phyloP scores from a whole-genome alignment of 1,140 invertebrate species.

The Pachypsylla venusta region DNA sequence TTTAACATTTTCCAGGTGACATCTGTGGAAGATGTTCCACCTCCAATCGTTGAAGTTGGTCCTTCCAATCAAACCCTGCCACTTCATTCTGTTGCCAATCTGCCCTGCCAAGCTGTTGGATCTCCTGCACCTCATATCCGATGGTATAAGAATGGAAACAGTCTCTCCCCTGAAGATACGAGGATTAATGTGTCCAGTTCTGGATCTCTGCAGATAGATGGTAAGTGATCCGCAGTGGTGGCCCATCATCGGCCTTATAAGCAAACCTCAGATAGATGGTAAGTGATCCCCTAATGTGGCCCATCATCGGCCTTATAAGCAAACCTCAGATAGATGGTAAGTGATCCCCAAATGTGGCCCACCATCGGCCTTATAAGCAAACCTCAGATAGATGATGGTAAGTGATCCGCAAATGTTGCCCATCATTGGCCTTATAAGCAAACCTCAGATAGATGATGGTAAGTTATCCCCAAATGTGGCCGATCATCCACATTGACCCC shows the following conservation, averaged over 20 bases:
- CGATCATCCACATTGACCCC: too few species aligned
- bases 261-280: background rate
- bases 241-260: too few species aligned
- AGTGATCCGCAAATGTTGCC: too few species aligned
- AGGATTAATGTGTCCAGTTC: constrained; percentile 42
- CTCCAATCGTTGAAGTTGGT: constrained; percentile 77
- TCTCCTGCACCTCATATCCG: constrained; percentile 51
- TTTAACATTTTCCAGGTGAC: constrained; percentile 38
- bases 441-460: too few species aligned
- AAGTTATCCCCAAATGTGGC: too few species aligned
- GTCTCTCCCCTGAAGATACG: constrained; percentile 30
- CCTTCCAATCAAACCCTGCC: constrained; percentile 82
- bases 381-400: too few species aligned
- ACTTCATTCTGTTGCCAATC: constrained; percentile 54
- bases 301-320: too few species aligned
- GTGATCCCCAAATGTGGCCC: too few species aligned
- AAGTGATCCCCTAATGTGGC: background rate
- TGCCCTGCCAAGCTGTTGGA: constrained; percentile 68
- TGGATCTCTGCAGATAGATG: constrained; percentile 65
- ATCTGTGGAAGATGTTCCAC: constrained; percentile 60
- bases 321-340: too few species aligned
- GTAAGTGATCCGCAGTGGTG: constrained; percentile 39
- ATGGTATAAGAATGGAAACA: constrained; percentile 67
- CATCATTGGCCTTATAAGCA: too few species aligned
- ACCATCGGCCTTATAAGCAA: too few species aligned